Evolutionary conservation across 92 coral and sea anemone genomes (phyloP), one percentile per base, ranked within the genome.

Genomic region (Anthopleura xanthogrammica): DNA sequence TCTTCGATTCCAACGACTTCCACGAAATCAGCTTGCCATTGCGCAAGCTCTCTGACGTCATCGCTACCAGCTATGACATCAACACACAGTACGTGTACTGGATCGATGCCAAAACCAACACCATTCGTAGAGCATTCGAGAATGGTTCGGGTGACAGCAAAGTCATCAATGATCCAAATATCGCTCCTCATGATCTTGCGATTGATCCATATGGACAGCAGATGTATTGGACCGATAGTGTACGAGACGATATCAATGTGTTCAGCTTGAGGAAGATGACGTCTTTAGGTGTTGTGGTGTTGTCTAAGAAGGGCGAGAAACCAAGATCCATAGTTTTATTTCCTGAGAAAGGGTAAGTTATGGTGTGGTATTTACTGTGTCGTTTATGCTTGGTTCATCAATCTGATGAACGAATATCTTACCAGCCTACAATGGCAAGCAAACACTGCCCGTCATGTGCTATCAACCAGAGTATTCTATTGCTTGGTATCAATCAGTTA

Each of bases 311-410:
- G 73, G 46, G 77, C 1, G 90, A 86, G 40, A 50, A 41, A 36
- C 99, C 99, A 2, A 90, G 93, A 29, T 90, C 94, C 17, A 89
- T 96, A 84, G 95, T 91, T 12, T 81, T 96, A 84, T 82, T 86
- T 68, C 97, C 99, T 7, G 95, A 94, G 89, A 89, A 87, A 86
- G 99, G 99, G 99, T 96, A 62, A 89, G 98, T 68, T 12, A 71
- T 48, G 7, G 12, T 14, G 50, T 46, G 50, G 7, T 46, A 46
- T 46, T 29, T 46, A 46, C 50, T 46, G 50, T 46, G 50, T 46
- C 50, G 5, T 46, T 46, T 5, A 5, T 9, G 50, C 9, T 46
- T 46, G 50, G 50, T 46, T n/a, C n/a, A 46, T 46, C 50, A 46
- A 46, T 46, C 50, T 5, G 50, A 46, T 46, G 50, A 46, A 46